These are phyloP conservation scores for Reticulitermes lucifugus DNA, from an alignment of 2,888 invertebrate species.

Conservation along the genomic window DNA sequence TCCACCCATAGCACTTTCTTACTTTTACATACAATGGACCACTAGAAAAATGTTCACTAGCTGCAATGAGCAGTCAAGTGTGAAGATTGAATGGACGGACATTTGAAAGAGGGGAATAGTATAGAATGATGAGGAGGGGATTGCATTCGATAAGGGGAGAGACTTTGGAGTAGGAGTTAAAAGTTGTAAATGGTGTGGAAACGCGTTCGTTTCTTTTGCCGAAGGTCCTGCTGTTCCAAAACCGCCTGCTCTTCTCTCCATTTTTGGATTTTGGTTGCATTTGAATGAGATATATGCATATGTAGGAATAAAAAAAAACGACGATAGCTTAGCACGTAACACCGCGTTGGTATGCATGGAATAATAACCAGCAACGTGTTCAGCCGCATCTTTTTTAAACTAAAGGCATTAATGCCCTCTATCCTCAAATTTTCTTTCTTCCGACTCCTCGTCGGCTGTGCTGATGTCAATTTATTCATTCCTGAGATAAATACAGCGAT, in stretches of 20 bases:
- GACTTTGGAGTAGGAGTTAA: constrained; percentile 43
- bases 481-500: too few relatives aligned
- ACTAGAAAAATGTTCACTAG: constrained; percentile 28
- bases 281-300: neutral
- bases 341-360: neutral
- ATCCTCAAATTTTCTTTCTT: neutral
- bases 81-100: constrained; percentile 47
- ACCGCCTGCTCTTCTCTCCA: neutral
- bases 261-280: neutral
- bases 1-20: neutral
- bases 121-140: constrained; percentile 16
- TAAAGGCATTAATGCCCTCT: neutral
- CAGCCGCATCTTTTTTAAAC: neutral
- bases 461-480: too few relatives aligned
- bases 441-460: too few relatives aligned
- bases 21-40: constrained; percentile 6
- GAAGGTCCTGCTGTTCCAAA: neutral
- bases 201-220: constrained; percentile 32
- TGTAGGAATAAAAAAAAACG: neutral
- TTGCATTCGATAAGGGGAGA: neutral
- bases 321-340: neutral
- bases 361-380: neutral
- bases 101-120: constrained; percentile 35
- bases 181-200: constrained; percentile 51
- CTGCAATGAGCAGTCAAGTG: constrained; percentile 29